Evolutionary conservation across 2,113 vertebrate species (phyloP), one percentile per base, ranked within the genome.

Genomic region (Melanerpes aurifrons): DNA sequence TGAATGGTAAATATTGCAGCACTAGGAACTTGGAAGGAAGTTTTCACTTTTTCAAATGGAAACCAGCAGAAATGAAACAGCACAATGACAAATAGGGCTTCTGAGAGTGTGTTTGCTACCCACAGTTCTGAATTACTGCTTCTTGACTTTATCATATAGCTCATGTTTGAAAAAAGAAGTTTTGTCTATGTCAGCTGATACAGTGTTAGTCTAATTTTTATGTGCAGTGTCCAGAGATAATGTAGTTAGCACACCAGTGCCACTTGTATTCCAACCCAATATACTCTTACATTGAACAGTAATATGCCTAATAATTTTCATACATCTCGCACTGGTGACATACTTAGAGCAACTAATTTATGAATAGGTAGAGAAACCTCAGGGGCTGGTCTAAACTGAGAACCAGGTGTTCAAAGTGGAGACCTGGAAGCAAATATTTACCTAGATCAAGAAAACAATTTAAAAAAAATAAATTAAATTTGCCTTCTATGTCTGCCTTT

Each of bases 81-180:
- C 21, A 9, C 15, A 4, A 37, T 47, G 47, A 62, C 32, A 47
- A 53, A 66, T 0, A 20, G 35, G 15, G 11, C 47, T 93, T 71
- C 58, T 28, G 59, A 93, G 47, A 62, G 16, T 11, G 25, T 45
- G 12, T 50, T 88, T 93, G 74, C 59, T 70, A 3, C 26, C 47
- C 79, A 24, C 50, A 78, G 56, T 54, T 82, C 40, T 73, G 66
- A 72, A 37, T 81, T 6, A 35, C 18, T 14, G 40, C 32, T 92
- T 40, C 58, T 47, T 79, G 31, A 66, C 37, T 78, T 86, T 12
- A 53, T 64, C 4, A 2, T 40, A 4, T 28, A 62, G 18, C 29
- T 72, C 7, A 13, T 0, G 0, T 43, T 43, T 88, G 48, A 22
- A 45, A 50, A 22, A 32, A 32, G 61, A 63, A n/a, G 21, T 35